phyloP scores from a whole-genome alignment of 2,113 vertebrate genomes.

The Hippocampus abdominalis region DNA sequence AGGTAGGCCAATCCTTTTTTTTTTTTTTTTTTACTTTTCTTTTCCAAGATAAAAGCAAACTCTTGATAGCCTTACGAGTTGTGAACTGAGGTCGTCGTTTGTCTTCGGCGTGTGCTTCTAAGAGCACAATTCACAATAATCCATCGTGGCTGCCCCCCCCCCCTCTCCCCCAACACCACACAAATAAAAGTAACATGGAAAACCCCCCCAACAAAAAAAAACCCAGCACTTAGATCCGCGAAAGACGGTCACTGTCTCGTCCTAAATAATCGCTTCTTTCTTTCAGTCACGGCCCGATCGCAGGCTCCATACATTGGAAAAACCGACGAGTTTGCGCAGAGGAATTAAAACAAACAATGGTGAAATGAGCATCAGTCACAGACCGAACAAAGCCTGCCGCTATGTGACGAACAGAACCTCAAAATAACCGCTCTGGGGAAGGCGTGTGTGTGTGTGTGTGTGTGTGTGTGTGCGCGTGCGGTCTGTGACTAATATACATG shows the following conservation, averaged over 20 bases:
- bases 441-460: neutral
- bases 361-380: neutral
- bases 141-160: constrained; percentile 40
- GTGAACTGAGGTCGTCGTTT: constrained; percentile 53
- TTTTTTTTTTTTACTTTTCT: constrained; percentile 3
- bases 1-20: constrained; percentile 67
- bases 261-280: neutral
- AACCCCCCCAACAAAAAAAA: neutral
- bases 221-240: neutral
- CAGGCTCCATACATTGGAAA: neutral
- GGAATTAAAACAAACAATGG: neutral
- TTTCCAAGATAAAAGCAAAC: constrained; percentile 69
- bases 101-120: neutral
- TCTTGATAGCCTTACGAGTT: constrained; percentile 37
- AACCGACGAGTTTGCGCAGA: neutral
- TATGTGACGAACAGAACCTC: neutral
- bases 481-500: neutral
- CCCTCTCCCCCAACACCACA: neutral
- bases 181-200: neutral
- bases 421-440: neutral
- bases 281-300: neutral
- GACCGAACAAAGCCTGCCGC: neutral
- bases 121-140: neutral
- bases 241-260: neutral
- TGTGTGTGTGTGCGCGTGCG: too few species aligned